Evolutionary conservation across 2,113 vertebrate genomes (phyloP).

Genomic region (Thryonomys swinderianus): DNA sequence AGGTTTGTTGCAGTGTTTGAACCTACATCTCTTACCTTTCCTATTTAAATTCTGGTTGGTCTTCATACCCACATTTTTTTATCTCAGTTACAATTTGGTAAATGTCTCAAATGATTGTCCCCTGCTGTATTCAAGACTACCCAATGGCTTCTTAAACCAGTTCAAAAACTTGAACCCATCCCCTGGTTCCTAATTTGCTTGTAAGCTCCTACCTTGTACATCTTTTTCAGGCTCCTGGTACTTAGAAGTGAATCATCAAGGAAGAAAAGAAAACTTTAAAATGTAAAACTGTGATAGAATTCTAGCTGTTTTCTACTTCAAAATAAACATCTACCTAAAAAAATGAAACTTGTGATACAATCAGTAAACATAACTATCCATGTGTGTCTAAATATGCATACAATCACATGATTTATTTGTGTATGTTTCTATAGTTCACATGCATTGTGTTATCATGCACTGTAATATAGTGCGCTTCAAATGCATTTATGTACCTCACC

Average conservation of each 20-base stretch:
- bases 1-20: not conserved
- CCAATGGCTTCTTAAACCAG: not conserved
- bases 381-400: not conserved
- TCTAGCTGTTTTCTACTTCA: conserved; percentile 55
- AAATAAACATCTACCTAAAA: conserved; percentile 55
- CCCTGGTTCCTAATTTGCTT: not conserved
- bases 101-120: not conserved
- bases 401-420: not conserved
- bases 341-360: not conserved
- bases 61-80: not conserved
- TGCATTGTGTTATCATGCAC: not conserved
- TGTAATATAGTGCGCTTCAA: not conserved
- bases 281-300: conserved; percentile 27
- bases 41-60: conserved; percentile 35
- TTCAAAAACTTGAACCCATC: not conserved
- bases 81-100: conserved; percentile 32
- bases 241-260: conserved; percentile 52
- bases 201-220: not conserved
- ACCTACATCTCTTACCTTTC: not conserved
- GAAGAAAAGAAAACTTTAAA: conserved; percentile 49
- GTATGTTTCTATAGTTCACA: not conserved
- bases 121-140: not conserved
- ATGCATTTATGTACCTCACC: not conserved
- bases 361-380: not conserved
- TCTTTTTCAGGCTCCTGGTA: not conserved